These are phyloP conservation scores for Phataginus tetradactyla DNA, from an alignment of 2,797 vertebrate genomes.

Conservation along the genomic window DNA sequence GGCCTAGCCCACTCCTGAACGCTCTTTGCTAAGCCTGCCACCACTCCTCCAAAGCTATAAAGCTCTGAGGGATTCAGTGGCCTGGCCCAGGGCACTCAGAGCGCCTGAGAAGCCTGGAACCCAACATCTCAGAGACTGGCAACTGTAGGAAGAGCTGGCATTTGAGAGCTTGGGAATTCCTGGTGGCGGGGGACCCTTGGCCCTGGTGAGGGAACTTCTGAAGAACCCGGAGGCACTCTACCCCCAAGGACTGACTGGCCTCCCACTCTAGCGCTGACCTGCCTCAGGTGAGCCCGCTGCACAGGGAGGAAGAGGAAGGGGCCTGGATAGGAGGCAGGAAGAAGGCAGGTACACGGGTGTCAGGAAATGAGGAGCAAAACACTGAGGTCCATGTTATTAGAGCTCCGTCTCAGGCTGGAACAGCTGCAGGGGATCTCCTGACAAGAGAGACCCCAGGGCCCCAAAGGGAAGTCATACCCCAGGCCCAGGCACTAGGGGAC, in stretches of 20 bases:
- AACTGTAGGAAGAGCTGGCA: neutral
- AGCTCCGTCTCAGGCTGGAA: neutral
- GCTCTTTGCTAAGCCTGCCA: neutral
- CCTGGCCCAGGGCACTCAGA: neutral
- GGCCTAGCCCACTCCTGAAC: neutral
- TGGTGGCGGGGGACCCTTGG: neutral
- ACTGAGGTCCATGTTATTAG: neutral
- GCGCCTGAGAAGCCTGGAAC: neutral
- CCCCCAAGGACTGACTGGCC: neutral
- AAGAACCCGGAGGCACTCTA: neutral
- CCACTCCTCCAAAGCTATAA: neutral
- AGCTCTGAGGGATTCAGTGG: neutral
- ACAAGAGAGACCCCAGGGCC: neutral
- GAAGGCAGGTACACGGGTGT: neutral
- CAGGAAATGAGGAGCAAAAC: neutral
- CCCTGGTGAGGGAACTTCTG: neutral
- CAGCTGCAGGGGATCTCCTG: neutral
- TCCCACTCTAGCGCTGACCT: neutral
- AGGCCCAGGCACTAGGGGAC: neutral
- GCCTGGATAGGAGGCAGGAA: neutral
- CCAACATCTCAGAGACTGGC: no score
- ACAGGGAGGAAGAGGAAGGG: neutral
- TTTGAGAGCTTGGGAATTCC: neutral
- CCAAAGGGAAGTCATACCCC: neutral
- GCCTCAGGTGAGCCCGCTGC: neutral